Evolutionary conservation across 2,113 vertebrate species (phyloP), one percentile per base, ranked within the genome.

Genomic region (Lamprotornis superbus): DNA sequence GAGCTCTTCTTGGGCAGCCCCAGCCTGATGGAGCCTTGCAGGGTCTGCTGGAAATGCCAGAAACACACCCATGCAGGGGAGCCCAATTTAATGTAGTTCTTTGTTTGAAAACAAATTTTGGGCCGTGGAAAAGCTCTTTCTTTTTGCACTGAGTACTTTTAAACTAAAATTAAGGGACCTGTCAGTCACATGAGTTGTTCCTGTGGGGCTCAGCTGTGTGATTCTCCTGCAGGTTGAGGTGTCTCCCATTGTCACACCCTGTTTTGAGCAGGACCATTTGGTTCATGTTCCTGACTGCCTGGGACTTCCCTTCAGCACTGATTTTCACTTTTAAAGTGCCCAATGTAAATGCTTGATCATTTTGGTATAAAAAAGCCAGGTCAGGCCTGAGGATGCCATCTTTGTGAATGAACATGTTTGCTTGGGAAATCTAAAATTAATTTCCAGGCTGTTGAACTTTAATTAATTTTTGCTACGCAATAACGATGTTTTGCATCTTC

Each of bases 381-480:
- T 33, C 67, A 60, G 24, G 27, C 23, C 35, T 49, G 49, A 78
- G 70, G 83, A 74, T 14, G 16, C 11, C 18, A 31, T 50, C 57
- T 64, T 24, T 77, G 35, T 39, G 61, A 87, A 55, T 61, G 56
- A 78, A 11, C 1, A 3, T 19, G 44, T 83, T 86, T 65, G 4
- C 33, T 20, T 18, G 31, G 15, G 37, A 94, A 92, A 92, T 71
- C n/a, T 74, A n/a, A 90, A 95, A 77, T 89, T 4, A 85, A 79
- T 95, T 92, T 92, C 70, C 27, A 85, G 28, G 46, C 79, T 79
- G 63, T 70, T 94, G 61, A 87, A 90, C 74, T 83, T 77, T 55
- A 90, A 90, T 95, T 93, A 70, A 73, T 56, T 67, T 89, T 87
- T 83, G 49, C 39, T 78, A 21, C 68, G 92, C 83, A 75, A 71